These are phyloP conservation scores for Tursiops truncatus DNA, from an alignment of 2,113 vertebrate species.

Conservation along the genomic window DNA sequence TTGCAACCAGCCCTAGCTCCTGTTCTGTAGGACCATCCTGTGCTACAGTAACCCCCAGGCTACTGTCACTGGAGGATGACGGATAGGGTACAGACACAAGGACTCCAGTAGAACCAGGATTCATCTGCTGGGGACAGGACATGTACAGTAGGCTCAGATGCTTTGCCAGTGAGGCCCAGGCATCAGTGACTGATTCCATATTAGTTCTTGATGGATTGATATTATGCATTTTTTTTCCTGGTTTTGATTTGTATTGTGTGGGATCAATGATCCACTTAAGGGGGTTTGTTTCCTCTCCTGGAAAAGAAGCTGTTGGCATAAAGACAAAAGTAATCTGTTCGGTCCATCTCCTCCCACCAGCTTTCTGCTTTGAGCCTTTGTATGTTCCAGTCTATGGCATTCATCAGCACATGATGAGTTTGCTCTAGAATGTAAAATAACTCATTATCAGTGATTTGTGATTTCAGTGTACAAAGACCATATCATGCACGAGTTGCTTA, in stretches of 20 bases:
- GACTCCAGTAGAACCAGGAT: background rate
- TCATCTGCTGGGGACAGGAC: background rate
- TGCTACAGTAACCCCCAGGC: background rate
- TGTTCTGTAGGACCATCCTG: background rate
- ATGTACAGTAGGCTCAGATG: background rate
- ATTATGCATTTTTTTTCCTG: slow-evolving; percentile 25
- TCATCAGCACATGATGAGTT: background rate
- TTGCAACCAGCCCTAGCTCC: background rate
- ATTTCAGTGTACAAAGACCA: background rate
- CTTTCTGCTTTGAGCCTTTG: background rate
- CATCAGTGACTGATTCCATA: slow-evolving; percentile 33
- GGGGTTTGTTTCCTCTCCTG: background rate
- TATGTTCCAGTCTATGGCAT: background rate
- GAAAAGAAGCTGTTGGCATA: background rate
- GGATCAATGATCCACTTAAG: slow-evolving; percentile 28
- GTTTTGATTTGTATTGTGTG: slow-evolving; percentile 41
- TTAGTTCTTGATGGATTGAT: slow-evolving; percentile 48
- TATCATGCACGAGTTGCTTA: background rate
- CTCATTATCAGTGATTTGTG: background rate
- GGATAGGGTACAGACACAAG: background rate
- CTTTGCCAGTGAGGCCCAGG: background rate
- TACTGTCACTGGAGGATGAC: slow-evolving; percentile 1
- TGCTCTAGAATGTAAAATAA: background rate
- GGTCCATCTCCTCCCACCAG: background rate
- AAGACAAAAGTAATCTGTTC: slow-evolving; percentile 23